phyloP scores from a whole-genome alignment of 1,140 invertebrate genomes.

The Drosophila subpulchrella region DNA sequence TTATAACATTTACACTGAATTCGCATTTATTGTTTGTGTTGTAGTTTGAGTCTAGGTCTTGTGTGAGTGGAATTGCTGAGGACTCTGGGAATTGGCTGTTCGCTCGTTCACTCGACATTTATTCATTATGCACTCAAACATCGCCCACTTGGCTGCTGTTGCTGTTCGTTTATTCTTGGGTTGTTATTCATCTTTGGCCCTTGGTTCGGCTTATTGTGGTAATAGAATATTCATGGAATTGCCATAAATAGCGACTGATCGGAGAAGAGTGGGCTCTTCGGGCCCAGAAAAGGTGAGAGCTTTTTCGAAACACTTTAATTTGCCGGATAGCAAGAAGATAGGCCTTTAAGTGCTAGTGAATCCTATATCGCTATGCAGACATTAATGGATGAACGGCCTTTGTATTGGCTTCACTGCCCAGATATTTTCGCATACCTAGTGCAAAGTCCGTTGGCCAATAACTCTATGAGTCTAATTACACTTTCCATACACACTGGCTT shows the following conservation, averaged over 20 bases:
- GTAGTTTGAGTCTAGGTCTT: constrained; percentile 4
- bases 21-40: constrained; percentile 57
- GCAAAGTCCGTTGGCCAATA: constrained; percentile 24
- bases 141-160: constrained; percentile 18
- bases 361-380: constrained; percentile 34
- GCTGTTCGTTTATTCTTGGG: neutral
- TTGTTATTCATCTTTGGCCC: constrained; percentile 29
- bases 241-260: constrained; percentile 37
- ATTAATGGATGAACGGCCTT: constrained; percentile 16
- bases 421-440: constrained; percentile 2
- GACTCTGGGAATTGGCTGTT: constrained; percentile 24
- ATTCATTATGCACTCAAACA: constrained; percentile 73
- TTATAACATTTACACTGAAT: constrained; percentile 80
- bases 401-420: neutral
- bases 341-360: constrained; percentile 31
- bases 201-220: constrained; percentile 46
- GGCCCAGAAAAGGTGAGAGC: constrained; percentile 7
- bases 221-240: constrained; percentile 74
- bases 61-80: constrained; percentile 16
- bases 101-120: constrained; percentile 64
- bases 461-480: constrained; percentile 65
- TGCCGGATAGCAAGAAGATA: constrained; percentile 2
- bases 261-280: constrained; percentile 4
- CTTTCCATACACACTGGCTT: constrained; percentile 51
- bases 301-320: constrained; percentile 14